phyloP scores from a whole-genome alignment of 2,888 invertebrate species.

The Entomobrya multifasciata region DNA sequence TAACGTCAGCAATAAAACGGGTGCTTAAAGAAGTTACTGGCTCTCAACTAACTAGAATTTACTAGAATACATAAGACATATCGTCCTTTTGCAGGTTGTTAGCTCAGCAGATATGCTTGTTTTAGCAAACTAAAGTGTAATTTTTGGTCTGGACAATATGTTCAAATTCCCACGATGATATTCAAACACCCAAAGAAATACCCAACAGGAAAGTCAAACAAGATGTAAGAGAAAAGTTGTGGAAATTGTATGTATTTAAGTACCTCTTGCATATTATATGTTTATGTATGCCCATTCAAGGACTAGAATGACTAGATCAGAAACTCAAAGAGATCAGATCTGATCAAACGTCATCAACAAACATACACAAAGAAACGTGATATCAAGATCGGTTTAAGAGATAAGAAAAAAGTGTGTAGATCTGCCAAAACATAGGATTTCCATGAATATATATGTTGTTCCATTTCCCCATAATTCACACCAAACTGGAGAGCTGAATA shows the following conservation, averaged over 20 bases:
- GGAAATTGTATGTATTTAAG: too few relatives aligned
- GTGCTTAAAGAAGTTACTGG: constrained; percentile 20
- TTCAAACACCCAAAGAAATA: constrained; percentile 11
- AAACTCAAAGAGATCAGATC: too few relatives aligned
- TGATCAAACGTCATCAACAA: constrained; percentile 26
- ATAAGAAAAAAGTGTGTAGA: constrained; percentile 28
- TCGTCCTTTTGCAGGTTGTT: background rate
- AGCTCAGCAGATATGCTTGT: too few relatives aligned
- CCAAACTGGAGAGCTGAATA: background rate
- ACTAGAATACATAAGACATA: background rate
- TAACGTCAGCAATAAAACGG: background rate
- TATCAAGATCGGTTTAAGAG: too few relatives aligned
- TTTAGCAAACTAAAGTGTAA: constrained; percentile 4
- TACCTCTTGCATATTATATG: too few relatives aligned
- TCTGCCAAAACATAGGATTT: background rate
- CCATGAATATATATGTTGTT: constrained; percentile 6
- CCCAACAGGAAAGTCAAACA: constrained; percentile 40
- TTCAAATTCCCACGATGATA: constrained; percentile 38
- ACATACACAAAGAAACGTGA: background rate
- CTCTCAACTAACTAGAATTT: background rate
- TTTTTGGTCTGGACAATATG: constrained; percentile 44
- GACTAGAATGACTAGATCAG: too few relatives aligned
- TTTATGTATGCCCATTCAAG: too few relatives aligned
- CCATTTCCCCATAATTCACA: constrained; percentile 47
- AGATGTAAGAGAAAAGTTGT: constrained; percentile 7